These are phyloP conservation scores for Gastrophysa polygoni DNA, from an alignment of 2,888 invertebrate species.

Conservation along the genomic window DNA sequence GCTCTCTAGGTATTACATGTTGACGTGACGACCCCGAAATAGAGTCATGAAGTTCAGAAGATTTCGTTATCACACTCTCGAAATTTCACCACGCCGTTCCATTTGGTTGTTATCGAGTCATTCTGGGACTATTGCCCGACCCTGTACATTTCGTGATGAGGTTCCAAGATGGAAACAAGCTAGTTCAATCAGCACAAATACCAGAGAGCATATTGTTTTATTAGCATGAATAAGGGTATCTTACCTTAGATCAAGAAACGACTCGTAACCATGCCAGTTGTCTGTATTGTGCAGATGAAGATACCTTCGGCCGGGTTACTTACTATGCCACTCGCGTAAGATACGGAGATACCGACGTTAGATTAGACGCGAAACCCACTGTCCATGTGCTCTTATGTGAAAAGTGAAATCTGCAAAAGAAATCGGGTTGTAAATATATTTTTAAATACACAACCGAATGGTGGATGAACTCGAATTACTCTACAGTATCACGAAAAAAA, in stretches of 20 bases:
- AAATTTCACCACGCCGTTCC: too few species aligned
- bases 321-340: conserved; percentile 29
- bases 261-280: conserved; percentile 33
- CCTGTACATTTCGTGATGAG: not conserved
- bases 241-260: conserved; percentile 44
- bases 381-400: not conserved
- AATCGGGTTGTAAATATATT: not conserved
- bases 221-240: not conserved
- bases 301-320: conserved; percentile 1
- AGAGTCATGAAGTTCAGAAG: too few species aligned
- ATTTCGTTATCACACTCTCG: too few species aligned
- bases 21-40: too few species aligned
- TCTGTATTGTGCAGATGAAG: conserved; percentile 10
- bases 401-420: conserved; percentile 10
- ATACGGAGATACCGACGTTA: conserved; percentile 30
- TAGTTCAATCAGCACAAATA: not conserved
- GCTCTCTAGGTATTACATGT: too few species aligned
- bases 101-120: too few species aligned
- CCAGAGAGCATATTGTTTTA: not conserved
- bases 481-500: too few species aligned
- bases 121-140: not conserved
- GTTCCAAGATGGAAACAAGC: not conserved
- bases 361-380: conserved; percentile 30
- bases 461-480: too few species aligned
- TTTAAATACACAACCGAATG: too few species aligned